phyloP scores from a whole-genome alignment of 2,113 vertebrate genomes.

The Oreochromis niloticus region DNA sequence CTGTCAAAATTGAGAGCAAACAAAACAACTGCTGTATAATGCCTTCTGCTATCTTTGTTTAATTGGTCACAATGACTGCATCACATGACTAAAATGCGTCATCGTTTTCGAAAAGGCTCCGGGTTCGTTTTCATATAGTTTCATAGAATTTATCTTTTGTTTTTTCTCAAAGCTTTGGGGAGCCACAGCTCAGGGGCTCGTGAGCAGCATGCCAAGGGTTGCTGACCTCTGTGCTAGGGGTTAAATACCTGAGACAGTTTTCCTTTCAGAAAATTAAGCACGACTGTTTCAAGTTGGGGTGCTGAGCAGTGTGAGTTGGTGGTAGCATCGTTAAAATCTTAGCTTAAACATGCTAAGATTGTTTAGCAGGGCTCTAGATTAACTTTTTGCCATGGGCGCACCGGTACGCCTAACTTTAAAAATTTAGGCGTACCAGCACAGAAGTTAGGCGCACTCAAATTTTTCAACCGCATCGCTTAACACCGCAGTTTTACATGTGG shows the following conservation, averaged over 20 bases:
- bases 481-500: too few species aligned
- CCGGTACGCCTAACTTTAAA: too few species aligned
- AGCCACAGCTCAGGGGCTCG: neutral
- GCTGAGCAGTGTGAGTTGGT: neutral
- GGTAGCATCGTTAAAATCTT: neutral
- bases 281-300: neutral
- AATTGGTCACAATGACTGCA: too few species aligned
- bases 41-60: too few species aligned
- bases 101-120: neutral
- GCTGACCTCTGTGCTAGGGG: neutral
- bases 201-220: neutral
- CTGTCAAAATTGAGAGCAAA: too few species aligned
- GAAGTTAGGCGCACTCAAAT: too few species aligned
- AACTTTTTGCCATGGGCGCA: too few species aligned
- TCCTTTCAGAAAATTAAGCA: neutral
- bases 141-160: neutral
- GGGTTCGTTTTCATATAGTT: neutral
- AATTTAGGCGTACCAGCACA: too few species aligned
- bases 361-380: neutral
- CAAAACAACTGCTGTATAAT: too few species aligned
- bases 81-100: too few species aligned
- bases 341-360: neutral
- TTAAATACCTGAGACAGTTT: neutral
- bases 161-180: neutral
- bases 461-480: too few species aligned